Evolutionary conservation across 2,113 vertebrate species (phyloP), one percentile per base, ranked within the genome.

Genomic region (Eubucco bourcierii): DNA sequence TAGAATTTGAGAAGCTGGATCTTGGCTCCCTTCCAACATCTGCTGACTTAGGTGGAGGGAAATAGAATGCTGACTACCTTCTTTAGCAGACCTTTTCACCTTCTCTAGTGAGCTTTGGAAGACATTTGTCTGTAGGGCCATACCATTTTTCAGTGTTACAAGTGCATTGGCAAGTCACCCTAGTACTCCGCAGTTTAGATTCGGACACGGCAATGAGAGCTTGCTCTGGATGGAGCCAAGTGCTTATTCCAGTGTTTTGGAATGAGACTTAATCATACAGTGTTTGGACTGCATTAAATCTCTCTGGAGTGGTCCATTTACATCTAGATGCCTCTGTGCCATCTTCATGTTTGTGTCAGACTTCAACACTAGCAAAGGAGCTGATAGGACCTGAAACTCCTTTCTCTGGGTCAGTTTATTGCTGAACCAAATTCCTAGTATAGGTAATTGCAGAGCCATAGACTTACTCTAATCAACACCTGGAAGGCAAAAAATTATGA

Each of bases 1-100:
- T 10, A 60, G 52, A 87, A 46, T 67, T 71, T 78, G 53, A 59
- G 89, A 84, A 89, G 47, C 63, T 75, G 70, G 10, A 37, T 81
- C 74, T 95, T 95, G 80, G 65, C 84, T 78, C 28, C 65, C 47
- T 84, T 92, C 41, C 74, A 47, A 52, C 39, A 33, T 81, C 78
- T 92, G 47, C 90, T 93, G 58, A 56, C 74, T 79, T 84, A 75
- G 41, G 53, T 84, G 58, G 34, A 86, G 53, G 58, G 53, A 81
- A 67, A 52, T 37, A 84, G 31, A 47, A 37, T 31, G 28, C 28
- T 74, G 37, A 25, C 25, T 50, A 27, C 41, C 61, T 88, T 87
- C 61, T 59, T 74, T 55, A 78, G 74, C 33, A 67, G 74, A 64
- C 21, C 31, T 84, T 87, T 53, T 89, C 63, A 56, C 47, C 0